Base-by-base conservation (phyloP, 2,888 invertebrate species). In the Rhaphigaster nebulosa region DNA sequence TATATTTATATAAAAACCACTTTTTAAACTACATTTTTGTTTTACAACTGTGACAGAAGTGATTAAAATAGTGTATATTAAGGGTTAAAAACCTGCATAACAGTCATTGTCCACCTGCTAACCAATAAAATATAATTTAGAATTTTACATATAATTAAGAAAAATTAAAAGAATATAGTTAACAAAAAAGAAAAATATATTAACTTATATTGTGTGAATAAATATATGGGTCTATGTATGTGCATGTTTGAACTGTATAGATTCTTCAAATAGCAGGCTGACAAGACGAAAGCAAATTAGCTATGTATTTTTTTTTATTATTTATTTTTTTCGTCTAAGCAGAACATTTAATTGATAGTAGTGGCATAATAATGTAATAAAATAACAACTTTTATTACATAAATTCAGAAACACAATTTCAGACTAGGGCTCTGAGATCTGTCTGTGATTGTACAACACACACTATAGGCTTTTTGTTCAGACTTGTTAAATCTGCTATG, bases 11-110 rank as follows among this genome's bases (percentile, higher is more conserved):
- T 41, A 76, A 88, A 88, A 88, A 88, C 26, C 88, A 60, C 60
- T 88, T 88, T 60, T 89, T 45, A 65, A 34, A 50, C 76, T 76
- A 70, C 70, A 89, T 89, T 89, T 88, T 88, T 88, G 13, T 60
- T 88, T 89, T 45, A 60, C 89, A 45, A 70, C 50, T 76, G 89
- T 89, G 89, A 89, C 70, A 89, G 76, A 76, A 76, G 84, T 84
- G 84, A 84, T 84, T 84, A 84, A 84, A 84, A 84, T 84, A 84
- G 84, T 84, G 84, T 45, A n/a, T n/a, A 84, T 84, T 45, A 45
- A 50, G 45, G 84, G n/a, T 45, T 84, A 84, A 45, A 50, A 84
- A 84, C 45, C n/a, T 84, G 84, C 84, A 84, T 84, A 84, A 84
- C 45, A 84, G 45, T 45, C 84, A 84, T 84, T 45, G 84, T n/a